Conservation (phyloP, 2,888 invertebrate genomes). For the Noctua janthe region DNA sequence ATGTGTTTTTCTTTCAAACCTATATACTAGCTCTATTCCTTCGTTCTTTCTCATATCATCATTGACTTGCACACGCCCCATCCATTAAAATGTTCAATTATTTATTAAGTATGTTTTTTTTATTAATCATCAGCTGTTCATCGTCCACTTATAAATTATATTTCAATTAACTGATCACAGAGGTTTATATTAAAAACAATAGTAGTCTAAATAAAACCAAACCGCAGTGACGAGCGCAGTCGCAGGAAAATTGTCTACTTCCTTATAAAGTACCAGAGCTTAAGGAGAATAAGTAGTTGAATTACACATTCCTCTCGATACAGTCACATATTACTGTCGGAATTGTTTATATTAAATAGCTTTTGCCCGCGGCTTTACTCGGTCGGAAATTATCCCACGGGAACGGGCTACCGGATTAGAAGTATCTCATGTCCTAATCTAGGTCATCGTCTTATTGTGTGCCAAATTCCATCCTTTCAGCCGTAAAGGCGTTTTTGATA, state of each 20-base stretch:
- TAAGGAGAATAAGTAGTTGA: conserved; percentile 48
- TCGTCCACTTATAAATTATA: not conserved
- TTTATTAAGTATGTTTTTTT: not conserved
- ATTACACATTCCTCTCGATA: conserved; percentile 53
- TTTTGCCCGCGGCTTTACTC: too few relatives aligned
- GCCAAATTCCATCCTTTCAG: not conserved
- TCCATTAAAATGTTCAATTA: not conserved
- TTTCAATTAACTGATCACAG: conserved; percentile 36
- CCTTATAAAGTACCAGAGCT: conserved; percentile 62
- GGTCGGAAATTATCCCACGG: not conserved
- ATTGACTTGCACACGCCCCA: not conserved
- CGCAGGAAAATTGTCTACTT: conserved; percentile 70
- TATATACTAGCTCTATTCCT: not conserved
- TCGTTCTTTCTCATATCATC: too few relatives aligned
- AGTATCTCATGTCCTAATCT: not conserved
- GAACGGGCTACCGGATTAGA: not conserved
- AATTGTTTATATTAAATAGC: conserved; percentile 13
- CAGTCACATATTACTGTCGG: conserved; percentile 53
- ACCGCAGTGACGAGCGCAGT: conserved; percentile 53
- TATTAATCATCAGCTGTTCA: not conserved
- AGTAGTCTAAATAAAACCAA: conserved; percentile 53
- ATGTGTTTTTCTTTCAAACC: not conserved
- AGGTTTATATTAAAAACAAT: conserved; percentile 35
- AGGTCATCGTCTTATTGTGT: not conserved
- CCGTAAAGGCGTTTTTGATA: not conserved